Conservation (phyloP, 2,888 invertebrate genomes). For the Lycia hirtaria region DNA sequence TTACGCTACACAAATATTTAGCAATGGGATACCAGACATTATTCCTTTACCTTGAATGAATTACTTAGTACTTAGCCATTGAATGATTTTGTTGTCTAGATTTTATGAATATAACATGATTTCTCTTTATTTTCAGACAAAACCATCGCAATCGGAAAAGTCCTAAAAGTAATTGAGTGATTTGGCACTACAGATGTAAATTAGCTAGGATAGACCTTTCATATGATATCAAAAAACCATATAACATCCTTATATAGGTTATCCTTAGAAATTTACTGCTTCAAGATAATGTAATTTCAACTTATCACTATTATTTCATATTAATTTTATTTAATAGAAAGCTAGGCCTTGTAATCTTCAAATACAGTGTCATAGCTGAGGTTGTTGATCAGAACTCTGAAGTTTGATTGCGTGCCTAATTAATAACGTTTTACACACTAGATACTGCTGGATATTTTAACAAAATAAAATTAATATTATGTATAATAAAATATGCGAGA, state of each 20-base stretch:
- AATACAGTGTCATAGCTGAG: conserved; percentile 25
- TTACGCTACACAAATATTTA: too few relatives aligned
- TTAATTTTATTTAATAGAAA: conserved; percentile 63
- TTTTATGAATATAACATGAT: neutral
- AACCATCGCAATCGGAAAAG: conserved; percentile 98
- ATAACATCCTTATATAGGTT: conserved; percentile 65
- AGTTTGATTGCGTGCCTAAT: neutral
- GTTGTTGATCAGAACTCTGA: conserved; percentile 6
- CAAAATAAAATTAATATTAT: too few relatives aligned
- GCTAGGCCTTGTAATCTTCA: conserved; percentile 66
- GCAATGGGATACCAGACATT: too few relatives aligned
- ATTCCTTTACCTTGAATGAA: neutral
- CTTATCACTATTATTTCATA: conserved; percentile 54
- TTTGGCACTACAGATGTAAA: conserved; percentile 82
- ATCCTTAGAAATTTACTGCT: conserved; percentile 74
- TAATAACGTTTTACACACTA: neutral
- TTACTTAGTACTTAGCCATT: too few relatives aligned
- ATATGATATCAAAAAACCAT: conserved; percentile 79
- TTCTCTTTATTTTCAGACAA: conserved; percentile 70
- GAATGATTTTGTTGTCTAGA: too few relatives aligned
- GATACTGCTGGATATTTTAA: neutral
- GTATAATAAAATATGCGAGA: too few relatives aligned
- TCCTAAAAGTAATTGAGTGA: conserved; percentile 97
- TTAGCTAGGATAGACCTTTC: conserved; percentile 83
- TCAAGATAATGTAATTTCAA: conserved; percentile 60